These are phyloP conservation scores for Oxyruncus cristatus DNA, from an alignment of 2,113 vertebrate genomes.

Conservation along the genomic window DNA sequence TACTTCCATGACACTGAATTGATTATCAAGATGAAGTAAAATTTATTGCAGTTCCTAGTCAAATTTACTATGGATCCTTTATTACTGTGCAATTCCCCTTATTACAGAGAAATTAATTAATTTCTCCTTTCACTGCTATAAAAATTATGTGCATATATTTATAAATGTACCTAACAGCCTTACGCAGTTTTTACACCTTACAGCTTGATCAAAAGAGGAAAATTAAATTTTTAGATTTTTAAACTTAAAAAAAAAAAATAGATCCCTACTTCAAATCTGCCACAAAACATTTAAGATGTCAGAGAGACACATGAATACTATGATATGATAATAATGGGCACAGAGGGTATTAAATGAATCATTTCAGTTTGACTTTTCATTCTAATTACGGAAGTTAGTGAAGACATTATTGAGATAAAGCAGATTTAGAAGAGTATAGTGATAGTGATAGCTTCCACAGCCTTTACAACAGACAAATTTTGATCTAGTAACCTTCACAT, in stretches of 20 bases:
- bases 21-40: not conserved
- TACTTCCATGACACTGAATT: not conserved
- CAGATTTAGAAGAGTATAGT: not conserved
- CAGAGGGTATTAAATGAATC: slow-evolving; percentile 3
- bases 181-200: not conserved
- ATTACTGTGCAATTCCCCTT: not conserved
- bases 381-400: not conserved
- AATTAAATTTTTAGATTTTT: slow-evolving; percentile 13
- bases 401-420: not conserved
- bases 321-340: not conserved
- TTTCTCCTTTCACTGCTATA: not conserved
- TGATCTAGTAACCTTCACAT: slow-evolving; percentile 1
- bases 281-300: slow-evolving; percentile 50
- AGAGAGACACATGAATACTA: slow-evolving; percentile 20
- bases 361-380: slow-evolving; percentile 18
- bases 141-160: not conserved
- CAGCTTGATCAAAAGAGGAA: not conserved
- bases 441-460: not conserved
- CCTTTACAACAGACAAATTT: not conserved
- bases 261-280: slow-evolving; percentile 9
- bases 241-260: not conserved
- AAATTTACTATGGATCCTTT: not conserved
- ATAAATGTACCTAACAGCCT: not conserved
- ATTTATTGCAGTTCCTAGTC: not conserved
- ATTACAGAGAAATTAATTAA: not conserved